Base-by-base conservation (phyloP, 2,113 vertebrate genomes). In the Crotophaga sulcirostris region DNA sequence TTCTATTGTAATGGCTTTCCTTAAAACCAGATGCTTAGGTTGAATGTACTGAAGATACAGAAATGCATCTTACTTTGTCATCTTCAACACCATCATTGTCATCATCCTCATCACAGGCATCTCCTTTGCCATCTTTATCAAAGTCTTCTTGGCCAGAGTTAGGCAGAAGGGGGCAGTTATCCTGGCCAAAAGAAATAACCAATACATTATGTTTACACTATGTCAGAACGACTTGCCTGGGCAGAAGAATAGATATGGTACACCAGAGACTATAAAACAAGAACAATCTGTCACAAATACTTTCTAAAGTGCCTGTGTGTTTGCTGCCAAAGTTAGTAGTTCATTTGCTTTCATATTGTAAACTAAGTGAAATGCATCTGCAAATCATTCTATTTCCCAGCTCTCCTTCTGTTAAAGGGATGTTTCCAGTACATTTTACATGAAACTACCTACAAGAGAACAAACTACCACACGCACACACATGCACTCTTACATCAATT, bases 81-180 rank as follows among this genome's bases (percentile, higher is more conserved):
- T 99, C 99, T 5, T 97, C 95, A 0, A 99, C 99, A 20, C 98
- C 98, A 21, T 99, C 99, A 4, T 99, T 99, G 97, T 99, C 99
- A 31, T 99, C 99, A 9, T 99, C 99, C 16, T 99, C 99, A 70
- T 99, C 99, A 90, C 99, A 99, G 58, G 99, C 99, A 45, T 99
- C 99, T 44, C 99, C 99, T 66, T 99, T 98, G 29, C 99, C 99
- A 12, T 99, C 99, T 96, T 98, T 99, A 97, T 99, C 99, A 69
- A 99, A 99, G 93, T 99, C 99, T 70, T 99, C 99, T 93, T 99
- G 99, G 81, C 99, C 99, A 54, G 99, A 99, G 90, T 99, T 99
- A n/a, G 99, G 99, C 85, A 99, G 98, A 63, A 96, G 98, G 8
- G 99, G 99, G 64, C 99, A 99, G 92, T 99, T 99, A 97, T 99